Conservation (phyloP, 53 echinoderm and acorn worm genomes). For the Holothuria scabra region DNA sequence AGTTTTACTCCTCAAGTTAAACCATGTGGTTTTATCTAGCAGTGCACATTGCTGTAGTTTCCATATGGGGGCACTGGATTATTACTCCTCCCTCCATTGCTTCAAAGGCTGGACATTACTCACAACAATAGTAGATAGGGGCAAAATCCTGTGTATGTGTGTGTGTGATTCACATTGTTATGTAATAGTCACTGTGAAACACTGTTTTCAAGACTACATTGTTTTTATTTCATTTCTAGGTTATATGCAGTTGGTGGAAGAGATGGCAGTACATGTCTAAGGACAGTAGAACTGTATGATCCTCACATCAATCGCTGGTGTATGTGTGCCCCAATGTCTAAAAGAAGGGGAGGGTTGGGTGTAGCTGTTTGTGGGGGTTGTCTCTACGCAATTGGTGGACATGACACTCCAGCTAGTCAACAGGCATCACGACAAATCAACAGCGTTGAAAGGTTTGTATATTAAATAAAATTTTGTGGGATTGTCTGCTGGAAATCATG, state of each 20-base stretch:
- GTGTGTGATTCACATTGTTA: too few species aligned
- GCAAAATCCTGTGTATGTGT: too few species aligned
- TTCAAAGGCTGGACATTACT: too few species aligned
- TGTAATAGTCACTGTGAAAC: too few species aligned
- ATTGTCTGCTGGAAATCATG: constrained; percentile 48
- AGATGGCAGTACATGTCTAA: constrained; percentile 89
- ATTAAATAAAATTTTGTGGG: too few species aligned
- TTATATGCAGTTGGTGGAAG: constrained; percentile 93
- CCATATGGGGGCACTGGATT: too few species aligned
- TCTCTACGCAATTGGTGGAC: constrained; percentile 94
- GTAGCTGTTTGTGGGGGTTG: constrained; percentile 92
- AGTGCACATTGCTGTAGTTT: too few species aligned
- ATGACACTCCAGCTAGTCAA: constrained; percentile 87
- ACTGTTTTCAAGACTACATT: too few species aligned
- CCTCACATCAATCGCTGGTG: constrained; percentile 96
- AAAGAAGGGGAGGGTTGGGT: constrained; percentile 84
- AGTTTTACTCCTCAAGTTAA: too few species aligned
- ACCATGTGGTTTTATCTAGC: too few species aligned
- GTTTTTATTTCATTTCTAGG: constrained; percentile 34
- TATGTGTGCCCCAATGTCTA: constrained; percentile 89
- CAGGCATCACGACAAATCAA: constrained; percentile 92
- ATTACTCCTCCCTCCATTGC: too few species aligned
- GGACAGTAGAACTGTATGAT: constrained; percentile 90
- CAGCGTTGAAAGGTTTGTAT: constrained; percentile 90
- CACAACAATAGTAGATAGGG: too few species aligned